phyloP scores from a whole-genome alignment of 1,140 invertebrate species.

The Sesamia nonagrioides region DNA sequence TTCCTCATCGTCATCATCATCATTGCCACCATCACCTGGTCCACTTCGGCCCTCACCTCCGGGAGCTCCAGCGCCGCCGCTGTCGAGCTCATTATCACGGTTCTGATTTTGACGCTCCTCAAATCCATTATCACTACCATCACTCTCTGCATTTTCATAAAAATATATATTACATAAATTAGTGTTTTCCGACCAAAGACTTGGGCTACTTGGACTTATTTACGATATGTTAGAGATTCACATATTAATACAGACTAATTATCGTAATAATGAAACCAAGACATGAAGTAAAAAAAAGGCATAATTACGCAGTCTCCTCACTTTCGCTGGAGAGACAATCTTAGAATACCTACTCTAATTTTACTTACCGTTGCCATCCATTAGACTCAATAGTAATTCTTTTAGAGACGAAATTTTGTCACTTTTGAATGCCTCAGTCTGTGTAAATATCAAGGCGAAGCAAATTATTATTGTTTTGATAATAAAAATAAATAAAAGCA shows the following conservation, averaged over 20 bases:
- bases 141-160: conserved; percentile 10
- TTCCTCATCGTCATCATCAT: neutral
- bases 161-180: neutral
- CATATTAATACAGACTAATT: no score
- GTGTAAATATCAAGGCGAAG: no score
- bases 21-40: neutral
- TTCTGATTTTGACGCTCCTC: neutral
- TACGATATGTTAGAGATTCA: no score
- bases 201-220: no score
- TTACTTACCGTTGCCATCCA: conserved; percentile 26
- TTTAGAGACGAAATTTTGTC: conserved; percentile 9
- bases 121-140: neutral
- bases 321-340: neutral
- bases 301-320: no score
- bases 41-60: neutral
- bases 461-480: no score
- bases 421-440: no score
- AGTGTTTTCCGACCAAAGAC: no score
- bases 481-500: neutral
- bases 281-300: no score
- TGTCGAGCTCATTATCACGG: neutral
- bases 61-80: neutral
- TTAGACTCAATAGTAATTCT: conserved; percentile 15
- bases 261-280: no score
- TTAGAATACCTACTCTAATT: neutral